Conservation (phyloP, 2,888 invertebrate genomes). For the Drymonia ruficornis region DNA sequence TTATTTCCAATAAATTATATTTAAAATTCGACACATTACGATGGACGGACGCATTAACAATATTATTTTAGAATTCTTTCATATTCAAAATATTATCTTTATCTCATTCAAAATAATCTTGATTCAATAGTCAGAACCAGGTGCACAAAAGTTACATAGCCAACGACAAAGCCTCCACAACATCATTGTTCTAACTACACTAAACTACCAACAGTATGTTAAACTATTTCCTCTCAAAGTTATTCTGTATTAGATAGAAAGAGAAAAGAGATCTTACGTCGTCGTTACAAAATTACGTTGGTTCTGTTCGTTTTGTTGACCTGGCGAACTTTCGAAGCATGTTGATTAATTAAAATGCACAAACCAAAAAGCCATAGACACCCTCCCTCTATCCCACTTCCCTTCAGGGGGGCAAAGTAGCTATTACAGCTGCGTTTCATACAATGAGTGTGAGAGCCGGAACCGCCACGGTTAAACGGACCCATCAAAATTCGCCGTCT, state of each 20-base stretch:
- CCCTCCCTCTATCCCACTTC: too few relatives aligned
- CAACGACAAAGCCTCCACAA: slow-evolving; percentile 73
- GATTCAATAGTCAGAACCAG: slow-evolving; percentile 61
- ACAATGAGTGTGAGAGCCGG: too few relatives aligned
- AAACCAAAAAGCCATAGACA: too few relatives aligned
- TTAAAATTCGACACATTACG: too few relatives aligned
- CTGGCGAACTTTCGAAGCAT: slow-evolving; percentile 70
- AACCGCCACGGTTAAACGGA: too few relatives aligned
- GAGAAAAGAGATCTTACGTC: slow-evolving; percentile 53
- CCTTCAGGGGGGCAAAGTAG: too few relatives aligned
- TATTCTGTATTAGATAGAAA: slow-evolving; percentile 35
- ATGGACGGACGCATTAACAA: too few relatives aligned
- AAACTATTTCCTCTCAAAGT: slow-evolving; percentile 31
- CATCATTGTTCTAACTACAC: slow-evolving; percentile 51
- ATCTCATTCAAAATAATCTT: slow-evolving; percentile 45
- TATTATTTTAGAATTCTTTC: too few relatives aligned
- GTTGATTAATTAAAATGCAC: slow-evolving; percentile 14
- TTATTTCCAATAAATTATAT: too few relatives aligned
- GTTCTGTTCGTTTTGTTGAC: slow-evolving; percentile 80
- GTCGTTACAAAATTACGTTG: slow-evolving; percentile 63
- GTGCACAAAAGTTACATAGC: slow-evolving; percentile 81
- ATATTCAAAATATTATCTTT: neutral
- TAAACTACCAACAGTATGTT: slow-evolving; percentile 38
- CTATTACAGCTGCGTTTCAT: too few relatives aligned
- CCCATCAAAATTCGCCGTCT: too few relatives aligned